Evolutionary conservation across 2,888 invertebrate species (phyloP), one percentile per base, ranked within the genome.

Genomic region (Cyaniris semiargus): DNA sequence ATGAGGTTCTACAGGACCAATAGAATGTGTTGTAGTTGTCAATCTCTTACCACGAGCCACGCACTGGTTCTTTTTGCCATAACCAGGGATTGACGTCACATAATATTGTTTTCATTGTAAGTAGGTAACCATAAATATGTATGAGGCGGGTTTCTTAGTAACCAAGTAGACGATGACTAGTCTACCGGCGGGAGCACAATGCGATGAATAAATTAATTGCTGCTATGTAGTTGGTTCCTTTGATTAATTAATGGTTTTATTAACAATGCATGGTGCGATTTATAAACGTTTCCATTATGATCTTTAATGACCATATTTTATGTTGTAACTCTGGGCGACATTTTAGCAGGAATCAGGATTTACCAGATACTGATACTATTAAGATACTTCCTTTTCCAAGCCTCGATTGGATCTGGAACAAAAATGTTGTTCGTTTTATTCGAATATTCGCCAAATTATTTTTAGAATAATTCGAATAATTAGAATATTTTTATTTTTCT

Each of bases 121-220:
- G 18, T 31, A 66, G 66, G 27, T 31, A 31, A 66, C 27, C 27
- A 66, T 66, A 66, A 66, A 66, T 66, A 66, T 66, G 66, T 66
- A 66, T 66, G 27, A 66, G 31, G 66, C 66, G 66, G 66, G 66
- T 66, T 38, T 66, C 66, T 66, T 18, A 66, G 66, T 66, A 66
- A 66, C 44, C 44, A 44, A 66, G 66, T 66, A 66, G 66, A 66
- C 66, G 66, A 66, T 66, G 31, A 31, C 66, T 6, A 66, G 66
- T 66, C 66, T 66, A 31, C 23, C 66, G 66, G 66, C 66, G 66
- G 66, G 15, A 66, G 21, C 2, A 66, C 27, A 66, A 66, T 66
- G 18, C 15, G 27, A 31, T 66, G 66, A 66, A 66, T 66, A 66
- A 66, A 66, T 66, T 66, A 66, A 66, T 66, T 27, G 66, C 66